These are phyloP conservation scores for Sinocyclocheilus maitianheensis DNA, from an alignment of 2,113 vertebrate genomes.

Conservation along the genomic window DNA sequence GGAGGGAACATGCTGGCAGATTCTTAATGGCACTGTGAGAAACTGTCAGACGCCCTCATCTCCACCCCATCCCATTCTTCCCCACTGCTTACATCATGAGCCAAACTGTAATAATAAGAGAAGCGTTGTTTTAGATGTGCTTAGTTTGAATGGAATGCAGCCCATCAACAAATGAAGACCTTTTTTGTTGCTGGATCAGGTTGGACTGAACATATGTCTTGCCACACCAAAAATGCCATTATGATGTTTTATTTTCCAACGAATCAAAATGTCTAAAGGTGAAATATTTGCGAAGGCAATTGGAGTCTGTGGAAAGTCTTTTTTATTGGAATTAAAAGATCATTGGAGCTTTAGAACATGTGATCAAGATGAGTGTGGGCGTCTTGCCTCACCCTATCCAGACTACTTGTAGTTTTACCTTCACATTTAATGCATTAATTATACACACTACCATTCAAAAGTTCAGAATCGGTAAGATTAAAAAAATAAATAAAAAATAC, in stretches of 20 bases:
- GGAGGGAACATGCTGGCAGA: constrained; percentile 53
- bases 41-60: background rate
- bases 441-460: background rate
- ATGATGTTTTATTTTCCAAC: background rate
- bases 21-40: constrained; percentile 55
- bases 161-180: background rate
- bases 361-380: background rate
- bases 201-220: background rate
- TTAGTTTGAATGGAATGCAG: constrained; percentile 13
- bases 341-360: background rate
- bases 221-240: background rate
- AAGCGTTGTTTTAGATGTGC: constrained; percentile 30
- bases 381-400: background rate
- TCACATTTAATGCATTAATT: background rate
- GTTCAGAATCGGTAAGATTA: background rate
- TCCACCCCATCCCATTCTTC: background rate
- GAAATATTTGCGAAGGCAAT: background rate
- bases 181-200: constrained; percentile 17
- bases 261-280: background rate
- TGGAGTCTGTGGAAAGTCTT: background rate
- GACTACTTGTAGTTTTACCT: constrained; percentile 29
- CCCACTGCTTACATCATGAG: constrained; percentile 1
- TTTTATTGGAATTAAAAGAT: background rate
- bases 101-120: constrained; percentile 6
- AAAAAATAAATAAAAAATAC: no score